Evolutionary conservation across 2,113 vertebrate species (phyloP), one percentile per base, ranked within the genome.

Genomic region (Parotia lawesii): DNA sequence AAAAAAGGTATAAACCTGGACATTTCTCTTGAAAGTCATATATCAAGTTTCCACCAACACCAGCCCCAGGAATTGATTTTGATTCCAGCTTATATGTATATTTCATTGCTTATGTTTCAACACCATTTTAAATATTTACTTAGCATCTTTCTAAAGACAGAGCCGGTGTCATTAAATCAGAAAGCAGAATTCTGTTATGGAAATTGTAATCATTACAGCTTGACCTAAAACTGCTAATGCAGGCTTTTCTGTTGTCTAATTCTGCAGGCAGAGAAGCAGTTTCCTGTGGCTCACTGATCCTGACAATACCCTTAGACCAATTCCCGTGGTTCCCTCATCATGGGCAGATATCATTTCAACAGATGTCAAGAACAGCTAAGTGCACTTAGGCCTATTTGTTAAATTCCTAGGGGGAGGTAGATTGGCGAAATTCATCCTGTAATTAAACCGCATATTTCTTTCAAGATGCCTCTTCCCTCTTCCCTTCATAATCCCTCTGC

Each of bases 361-460:
- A 98, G 97, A 97, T 97, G 96, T 97, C 97, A 97, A 97, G 93
- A 97, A 95, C 80, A 97, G 97, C 96, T 96, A 98, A 98, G 97
- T 97, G 97, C 97, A 97, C 97, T 98, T 97, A 98, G 94, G 95
- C 95, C 97, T 97, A 96, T 98, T 98, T 98, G 98, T 98, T 98
- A 98, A 98, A 98, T 96, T 98, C 97, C 98, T 97, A 29, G 76
- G 96, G 96, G 96, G 92, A 91, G 89, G 90, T 11, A 94, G 96
- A 97, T 96, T 93, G 97, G 94, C 6, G 24, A 97, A 97, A 97
- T 97, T 96, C 97, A 98, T 97, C 96, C 97, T 94, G 96, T 98
- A 98, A 98, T 98, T 98, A 98, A 98, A 98, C 97, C 97, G 66
- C 97, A 97, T 97, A 96, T 97, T 97, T 97, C 97, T 98, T 98